phyloP scores from a whole-genome alignment of 2,888 invertebrate species.

The Chaetoderma sp. region DNA sequence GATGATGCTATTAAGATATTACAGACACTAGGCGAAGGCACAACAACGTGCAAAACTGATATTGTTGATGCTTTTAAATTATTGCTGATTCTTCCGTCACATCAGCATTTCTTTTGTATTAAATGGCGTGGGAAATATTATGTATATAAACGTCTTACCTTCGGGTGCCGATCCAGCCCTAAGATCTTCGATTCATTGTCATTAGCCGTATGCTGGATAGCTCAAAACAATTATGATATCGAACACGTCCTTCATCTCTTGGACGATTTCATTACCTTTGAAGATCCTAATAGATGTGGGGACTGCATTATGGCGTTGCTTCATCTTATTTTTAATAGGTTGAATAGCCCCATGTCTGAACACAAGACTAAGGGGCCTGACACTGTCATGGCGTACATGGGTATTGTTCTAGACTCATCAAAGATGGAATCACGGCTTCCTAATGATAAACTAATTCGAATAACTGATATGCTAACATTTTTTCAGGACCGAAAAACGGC shows the following conservation, averaged over 20 bases:
- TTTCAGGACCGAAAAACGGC: constrained; percentile 13
- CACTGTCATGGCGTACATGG: constrained; percentile 29
- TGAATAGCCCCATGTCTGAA: constrained; percentile 20
- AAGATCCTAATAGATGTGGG: constrained; percentile 4
- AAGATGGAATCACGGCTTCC: constrained; percentile 30
- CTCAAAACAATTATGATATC: constrained; percentile 6
- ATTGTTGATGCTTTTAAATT: constrained; percentile 23
- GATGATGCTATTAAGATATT: constrained; percentile 37
- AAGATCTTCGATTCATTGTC: constrained; percentile 21
- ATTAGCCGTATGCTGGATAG: constrained; percentile 17
- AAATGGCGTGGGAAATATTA: constrained; percentile 16
- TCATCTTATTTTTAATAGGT: constrained; percentile 5
- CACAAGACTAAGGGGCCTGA: constrained; percentile 29
- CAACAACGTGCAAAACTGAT: constrained; percentile 29
- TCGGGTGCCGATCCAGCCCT: constrained; percentile 16
- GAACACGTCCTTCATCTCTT: constrained; percentile 12
- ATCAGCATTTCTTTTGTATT: constrained; percentile 3
- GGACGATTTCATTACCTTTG: constrained; percentile 26
- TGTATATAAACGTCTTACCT: constrained; percentile 15
- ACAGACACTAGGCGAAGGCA: constrained; percentile 1
- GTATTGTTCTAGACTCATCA: constrained; percentile 25
- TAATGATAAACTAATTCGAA: constrained; percentile 17
- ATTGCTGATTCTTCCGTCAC: neutral
- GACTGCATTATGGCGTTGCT: constrained; percentile 12
- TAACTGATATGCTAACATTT: constrained; percentile 7